phyloP scores from a whole-genome alignment of 2,888 invertebrate genomes.

The Nemotelus nigrinus region DNA sequence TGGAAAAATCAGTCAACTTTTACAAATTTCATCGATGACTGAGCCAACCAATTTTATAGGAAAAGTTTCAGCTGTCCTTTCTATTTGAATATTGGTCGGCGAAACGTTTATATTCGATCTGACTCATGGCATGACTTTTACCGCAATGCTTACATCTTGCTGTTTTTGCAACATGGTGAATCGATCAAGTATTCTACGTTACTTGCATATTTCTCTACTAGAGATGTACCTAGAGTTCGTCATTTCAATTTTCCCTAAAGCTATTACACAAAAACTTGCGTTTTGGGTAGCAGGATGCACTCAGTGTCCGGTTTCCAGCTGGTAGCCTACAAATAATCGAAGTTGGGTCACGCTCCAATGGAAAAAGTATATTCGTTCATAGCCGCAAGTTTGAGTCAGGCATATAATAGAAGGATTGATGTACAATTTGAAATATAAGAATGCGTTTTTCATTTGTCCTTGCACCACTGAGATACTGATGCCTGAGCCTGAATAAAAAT shows the following conservation, averaged over 20 bases:
- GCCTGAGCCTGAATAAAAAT: slow-evolving; percentile 16
- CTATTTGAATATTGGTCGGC: not conserved
- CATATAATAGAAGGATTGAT: slow-evolving; percentile 51
- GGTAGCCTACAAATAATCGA: not conserved
- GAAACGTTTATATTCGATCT: too few relatives aligned
- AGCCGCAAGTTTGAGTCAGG: slow-evolving; percentile 48
- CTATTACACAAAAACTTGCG: not conserved
- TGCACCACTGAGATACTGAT: slow-evolving; percentile 22
- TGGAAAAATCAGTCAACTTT: not conserved
- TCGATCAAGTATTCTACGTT: not conserved
- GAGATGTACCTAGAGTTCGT: not conserved
- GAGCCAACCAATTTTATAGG: not conserved
- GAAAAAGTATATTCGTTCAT: slow-evolving; percentile 46
- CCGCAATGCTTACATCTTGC: too few relatives aligned
- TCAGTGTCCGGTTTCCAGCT: not conserved
- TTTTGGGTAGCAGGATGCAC: not conserved
- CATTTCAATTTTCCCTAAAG: not conserved
- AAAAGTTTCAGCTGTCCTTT: not conserved
- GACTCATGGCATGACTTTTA: too few relatives aligned
- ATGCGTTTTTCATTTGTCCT: slow-evolving; percentile 51
- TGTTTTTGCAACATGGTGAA: too few relatives aligned
- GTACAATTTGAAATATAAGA: slow-evolving; percentile 50
- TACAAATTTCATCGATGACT: not conserved
- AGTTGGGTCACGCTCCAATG: not conserved
- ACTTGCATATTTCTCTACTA: not conserved